Evolutionary conservation across 2,113 vertebrate species (phyloP).

Genomic region (Chaenogobius annularis): DNA sequence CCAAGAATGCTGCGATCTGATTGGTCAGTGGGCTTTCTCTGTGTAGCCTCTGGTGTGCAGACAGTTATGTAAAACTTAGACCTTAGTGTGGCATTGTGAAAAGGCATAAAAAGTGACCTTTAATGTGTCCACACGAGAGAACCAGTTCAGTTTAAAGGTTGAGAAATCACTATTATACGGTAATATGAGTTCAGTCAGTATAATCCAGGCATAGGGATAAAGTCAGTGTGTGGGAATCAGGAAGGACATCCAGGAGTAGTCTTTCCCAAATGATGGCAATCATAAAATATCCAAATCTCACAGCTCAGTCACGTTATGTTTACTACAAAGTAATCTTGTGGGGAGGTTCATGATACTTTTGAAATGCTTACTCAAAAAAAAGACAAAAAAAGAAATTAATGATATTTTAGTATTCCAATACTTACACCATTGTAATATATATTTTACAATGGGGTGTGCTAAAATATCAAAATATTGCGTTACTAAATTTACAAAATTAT

Average conservation of each 20-base stretch:
- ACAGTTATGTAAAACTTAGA: slow-evolving; percentile 10
- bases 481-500: too few relatives aligned
- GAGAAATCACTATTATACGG: neutral
- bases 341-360: too few relatives aligned
- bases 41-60: neutral
- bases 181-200: neutral
- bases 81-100: slow-evolving; percentile 4
- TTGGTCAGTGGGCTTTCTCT: neutral
- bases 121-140: slow-evolving; percentile 8
- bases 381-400: too few relatives aligned
- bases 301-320: too few relatives aligned
- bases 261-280: neutral
- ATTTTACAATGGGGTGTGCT: too few relatives aligned
- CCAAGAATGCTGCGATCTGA: neutral
- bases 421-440: too few relatives aligned
- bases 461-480: too few relatives aligned
- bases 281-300: too few relatives aligned
- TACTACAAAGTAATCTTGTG: too few relatives aligned
- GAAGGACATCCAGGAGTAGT: neutral
- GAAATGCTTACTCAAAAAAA: too few relatives aligned
- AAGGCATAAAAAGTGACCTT: slow-evolving; percentile 5
- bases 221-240: neutral
- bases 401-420: too few relatives aligned
- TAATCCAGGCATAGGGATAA: neutral
- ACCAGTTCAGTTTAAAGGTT: slow-evolving; percentile 1